Evolutionary conservation across 2,888 invertebrate genomes (phyloP).

Genomic region (Scrobipalpa costella): DNA sequence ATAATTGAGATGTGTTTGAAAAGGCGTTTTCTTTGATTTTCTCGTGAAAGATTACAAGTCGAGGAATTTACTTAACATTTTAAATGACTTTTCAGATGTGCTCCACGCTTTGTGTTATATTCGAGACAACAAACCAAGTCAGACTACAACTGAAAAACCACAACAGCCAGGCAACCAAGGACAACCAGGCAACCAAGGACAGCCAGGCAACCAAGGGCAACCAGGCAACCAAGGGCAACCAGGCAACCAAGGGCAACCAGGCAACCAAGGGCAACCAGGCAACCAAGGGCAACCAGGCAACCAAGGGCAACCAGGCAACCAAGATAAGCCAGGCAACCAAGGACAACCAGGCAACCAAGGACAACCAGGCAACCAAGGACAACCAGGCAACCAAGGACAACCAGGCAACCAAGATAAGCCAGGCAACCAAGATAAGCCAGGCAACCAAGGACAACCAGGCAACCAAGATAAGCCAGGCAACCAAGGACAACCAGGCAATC

Average conservation of each 20-base stretch:
- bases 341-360: not conserved
- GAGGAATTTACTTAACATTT: not conserved
- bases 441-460: not conserved
- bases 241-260: not conserved
- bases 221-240: not conserved
- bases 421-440: too few species aligned
- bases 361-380: not conserved
- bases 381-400: not conserved
- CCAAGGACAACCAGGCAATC: too few species aligned
- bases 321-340: too few species aligned
- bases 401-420: not conserved
- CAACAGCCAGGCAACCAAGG: too few species aligned
- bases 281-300: not conserved
- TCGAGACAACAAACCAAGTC: not conserved
- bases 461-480: not conserved
- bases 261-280: not conserved
- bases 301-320: too few species aligned
- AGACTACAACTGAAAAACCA: not conserved
- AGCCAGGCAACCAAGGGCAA: not conserved
- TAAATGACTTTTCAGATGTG: not conserved
- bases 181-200: too few species aligned
- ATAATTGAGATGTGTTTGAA: not conserved
- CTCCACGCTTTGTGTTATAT: not conserved
- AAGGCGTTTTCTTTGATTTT: too few species aligned
- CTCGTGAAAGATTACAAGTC: too few species aligned